Conservation (phyloP, 2,797 vertebrate genomes). For the Falco cherrug region DNA sequence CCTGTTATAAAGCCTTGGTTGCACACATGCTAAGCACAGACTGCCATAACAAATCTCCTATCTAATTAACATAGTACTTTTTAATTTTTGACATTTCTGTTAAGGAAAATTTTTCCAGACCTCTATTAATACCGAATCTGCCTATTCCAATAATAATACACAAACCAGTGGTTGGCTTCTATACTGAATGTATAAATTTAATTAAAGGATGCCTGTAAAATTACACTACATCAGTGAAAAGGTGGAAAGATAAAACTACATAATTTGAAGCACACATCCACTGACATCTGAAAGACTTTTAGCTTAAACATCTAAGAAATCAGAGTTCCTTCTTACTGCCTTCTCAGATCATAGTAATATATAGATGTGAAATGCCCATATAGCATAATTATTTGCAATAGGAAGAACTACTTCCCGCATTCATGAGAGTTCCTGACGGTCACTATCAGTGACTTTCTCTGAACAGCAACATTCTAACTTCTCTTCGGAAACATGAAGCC, state of each 20-base stretch:
- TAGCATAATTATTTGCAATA: not conserved
- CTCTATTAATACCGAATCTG: not conserved
- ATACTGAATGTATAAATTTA: not conserved
- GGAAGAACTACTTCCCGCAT: not conserved
- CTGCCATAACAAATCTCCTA: not conserved
- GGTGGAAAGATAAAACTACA: not conserved
- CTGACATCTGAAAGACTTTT: not conserved
- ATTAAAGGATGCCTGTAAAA: not conserved
- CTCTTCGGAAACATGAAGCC: not conserved
- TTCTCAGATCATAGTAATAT: not conserved
- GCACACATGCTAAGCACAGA: not conserved
- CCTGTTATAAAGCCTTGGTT: not conserved
- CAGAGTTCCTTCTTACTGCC: not conserved
- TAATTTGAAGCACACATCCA: not conserved
- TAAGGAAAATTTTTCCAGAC: not conserved
- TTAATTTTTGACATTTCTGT: not conserved
- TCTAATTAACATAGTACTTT: not conserved
- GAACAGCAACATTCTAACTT: not conserved
- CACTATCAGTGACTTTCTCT: not conserved
- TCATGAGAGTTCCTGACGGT: not conserved
- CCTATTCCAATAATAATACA: not conserved
- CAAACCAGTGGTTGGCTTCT: not conserved
- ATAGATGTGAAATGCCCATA: not conserved
- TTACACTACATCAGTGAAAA: not conserved
- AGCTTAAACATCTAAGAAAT: not conserved